Conservation (phyloP, 2,888 invertebrate genomes). For the Drosophila recens region DNA sequence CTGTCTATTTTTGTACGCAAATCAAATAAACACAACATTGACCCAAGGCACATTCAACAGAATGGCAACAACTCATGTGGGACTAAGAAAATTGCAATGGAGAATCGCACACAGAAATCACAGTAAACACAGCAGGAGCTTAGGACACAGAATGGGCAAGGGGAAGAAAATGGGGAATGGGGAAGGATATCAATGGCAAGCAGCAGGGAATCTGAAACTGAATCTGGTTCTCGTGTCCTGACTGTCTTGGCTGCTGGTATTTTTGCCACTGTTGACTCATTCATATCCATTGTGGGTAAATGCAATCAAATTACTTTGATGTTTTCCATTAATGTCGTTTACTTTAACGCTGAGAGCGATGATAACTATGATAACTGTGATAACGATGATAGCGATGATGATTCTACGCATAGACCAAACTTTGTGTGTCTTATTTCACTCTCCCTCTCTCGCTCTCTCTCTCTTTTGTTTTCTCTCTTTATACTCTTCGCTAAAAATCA, state of each 20-base stretch:
- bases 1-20: conserved; percentile 66
- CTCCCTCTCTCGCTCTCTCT: conserved; percentile 21
- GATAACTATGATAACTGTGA: conserved; percentile 54
- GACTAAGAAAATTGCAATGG: conserved; percentile 27
- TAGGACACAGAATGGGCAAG: not conserved
- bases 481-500: conserved; percentile 59
- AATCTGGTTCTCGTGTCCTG: not conserved
- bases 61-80: not conserved
- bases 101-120: conserved; percentile 2
- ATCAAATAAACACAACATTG: conserved; percentile 67
- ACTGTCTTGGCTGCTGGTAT: conserved; percentile 30
- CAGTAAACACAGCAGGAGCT: conserved; percentile 6
- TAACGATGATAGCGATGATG: conserved; percentile 60
- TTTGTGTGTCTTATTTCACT: conserved; percentile 47
- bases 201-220: conserved; percentile 22
- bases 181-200: conserved; percentile 59
- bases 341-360: conserved; percentile 63
- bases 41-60: not conserved
- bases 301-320: conserved; percentile 81
- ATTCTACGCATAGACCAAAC: conserved; percentile 29
- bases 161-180: too few relatives aligned
- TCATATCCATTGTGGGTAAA: conserved; percentile 75
- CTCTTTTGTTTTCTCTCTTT: not conserved
- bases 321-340: conserved; percentile 81
- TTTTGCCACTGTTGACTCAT: conserved; percentile 52